Conservation (phyloP, 2,113 vertebrate genomes). For the Myotis brandtii region DNA sequence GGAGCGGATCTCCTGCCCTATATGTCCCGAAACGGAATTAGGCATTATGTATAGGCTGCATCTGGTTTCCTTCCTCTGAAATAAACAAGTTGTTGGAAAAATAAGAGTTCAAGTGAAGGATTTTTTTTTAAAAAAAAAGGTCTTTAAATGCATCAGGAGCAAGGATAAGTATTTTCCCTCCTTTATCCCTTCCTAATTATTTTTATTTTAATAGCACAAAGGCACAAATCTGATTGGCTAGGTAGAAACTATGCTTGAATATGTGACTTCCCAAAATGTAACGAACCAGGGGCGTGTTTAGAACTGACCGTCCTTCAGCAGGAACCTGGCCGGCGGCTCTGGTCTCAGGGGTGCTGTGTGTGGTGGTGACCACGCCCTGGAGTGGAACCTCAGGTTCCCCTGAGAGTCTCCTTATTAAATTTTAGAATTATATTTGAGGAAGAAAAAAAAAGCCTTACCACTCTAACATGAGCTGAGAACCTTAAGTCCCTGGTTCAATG, state of each 20-base stretch:
- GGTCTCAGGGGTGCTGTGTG: background rate
- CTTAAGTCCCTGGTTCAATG: slow-evolving; percentile 47
- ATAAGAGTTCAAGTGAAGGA: background rate
- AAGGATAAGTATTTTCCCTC: background rate
- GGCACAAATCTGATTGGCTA: background rate
- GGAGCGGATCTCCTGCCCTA: slow-evolving; percentile 19
- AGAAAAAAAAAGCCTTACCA: background rate
- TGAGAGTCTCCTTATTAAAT: slow-evolving; percentile 57
- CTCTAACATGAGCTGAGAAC: slow-evolving; percentile 46
- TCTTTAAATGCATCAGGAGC: slow-evolving; percentile 31
- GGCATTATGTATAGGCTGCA: slow-evolving; percentile 50
- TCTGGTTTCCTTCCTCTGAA: slow-evolving; percentile 19
- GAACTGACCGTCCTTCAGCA: background rate
- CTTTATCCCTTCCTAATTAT: background rate
- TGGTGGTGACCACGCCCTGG: background rate
- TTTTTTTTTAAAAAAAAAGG: background rate
- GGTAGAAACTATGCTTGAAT: slow-evolving; percentile 8
- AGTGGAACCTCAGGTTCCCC: slow-evolving; percentile 1
- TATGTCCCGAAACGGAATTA: background rate
- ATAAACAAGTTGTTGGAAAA: slow-evolving; percentile 48
- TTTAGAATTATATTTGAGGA: slow-evolving; percentile 59
- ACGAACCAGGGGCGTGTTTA: background rate
- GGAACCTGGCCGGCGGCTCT: background rate
- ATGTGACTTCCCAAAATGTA: slow-evolving; percentile 20
- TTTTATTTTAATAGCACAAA: slow-evolving; percentile 57